Conservation (phyloP, 2,888 invertebrate species). For the Pollenia amentaria region DNA sequence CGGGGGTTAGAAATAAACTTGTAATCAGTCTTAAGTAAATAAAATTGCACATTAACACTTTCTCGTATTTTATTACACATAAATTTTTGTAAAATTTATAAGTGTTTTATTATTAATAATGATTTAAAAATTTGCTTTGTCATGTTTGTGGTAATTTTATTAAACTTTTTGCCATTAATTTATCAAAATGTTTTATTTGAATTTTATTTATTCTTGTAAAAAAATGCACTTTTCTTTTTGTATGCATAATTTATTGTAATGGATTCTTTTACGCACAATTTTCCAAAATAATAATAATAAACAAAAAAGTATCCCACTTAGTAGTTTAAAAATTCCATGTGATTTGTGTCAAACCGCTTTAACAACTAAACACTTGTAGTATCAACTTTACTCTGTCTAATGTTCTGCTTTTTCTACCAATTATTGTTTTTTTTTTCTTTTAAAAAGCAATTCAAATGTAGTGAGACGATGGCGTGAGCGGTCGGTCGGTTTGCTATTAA, state of each 20-base stretch:
- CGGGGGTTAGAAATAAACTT: not conserved
- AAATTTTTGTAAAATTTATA: not conserved
- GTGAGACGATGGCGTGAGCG: not conserved
- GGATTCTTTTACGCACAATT: constrained; percentile 52
- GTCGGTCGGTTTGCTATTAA: constrained; percentile 34
- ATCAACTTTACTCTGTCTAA: constrained; percentile 41
- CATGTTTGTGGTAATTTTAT: constrained; percentile 16
- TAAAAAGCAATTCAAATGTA: constrained; percentile 25
- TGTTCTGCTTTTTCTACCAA: constrained; percentile 35
- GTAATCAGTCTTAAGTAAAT: not conserved
- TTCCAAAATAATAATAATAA: not conserved
- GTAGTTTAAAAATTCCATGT: constrained; percentile 6
- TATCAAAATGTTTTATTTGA: not conserved
- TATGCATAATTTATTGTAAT: constrained; percentile 23
- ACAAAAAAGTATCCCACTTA: not conserved
- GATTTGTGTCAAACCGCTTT: constrained; percentile 28
- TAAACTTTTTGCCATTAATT: not conserved
- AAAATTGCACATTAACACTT: not conserved
- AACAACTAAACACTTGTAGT: constrained; percentile 57
- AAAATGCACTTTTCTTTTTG: constrained; percentile 10
- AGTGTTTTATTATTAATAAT: not conserved
- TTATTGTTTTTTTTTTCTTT: constrained; percentile 6
- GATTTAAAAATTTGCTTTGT: constrained; percentile 10
- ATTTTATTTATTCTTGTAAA: not conserved
- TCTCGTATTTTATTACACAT: not conserved